Evolutionary conservation across 2,113 vertebrate species (phyloP), one percentile per base, ranked within the genome.

Genomic region (Bothrops jararaca): DNA sequence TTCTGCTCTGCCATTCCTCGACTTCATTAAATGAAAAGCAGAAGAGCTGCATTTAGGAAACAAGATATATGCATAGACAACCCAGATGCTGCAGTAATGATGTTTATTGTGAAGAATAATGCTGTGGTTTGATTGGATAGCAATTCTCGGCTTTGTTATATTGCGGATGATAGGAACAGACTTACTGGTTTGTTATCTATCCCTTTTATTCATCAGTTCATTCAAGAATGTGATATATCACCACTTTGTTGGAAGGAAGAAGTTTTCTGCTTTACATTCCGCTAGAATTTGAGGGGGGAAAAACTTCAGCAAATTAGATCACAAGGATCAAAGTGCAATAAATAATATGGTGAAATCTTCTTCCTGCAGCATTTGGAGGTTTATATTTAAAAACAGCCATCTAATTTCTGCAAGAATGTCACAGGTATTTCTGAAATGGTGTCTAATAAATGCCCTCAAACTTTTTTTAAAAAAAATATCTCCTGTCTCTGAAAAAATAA

Each of bases 21-120:
- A 88, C 92, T 94, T 96, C 96, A 95, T 96, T 96, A 95, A 94
- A 88, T 91, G 29, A 93, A 94, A 92, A 39, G 7, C 91, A 89
- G 87, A 97, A 90, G 91, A 92, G 13, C 39, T 95, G 26, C 58
- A 57, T 93, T 94, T 90, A 95, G 92, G 74, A 92, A 95, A 92
- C 0, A 56, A 90, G n/a, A 34, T 13, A 64, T 60, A 60, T 52
- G 57, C 34, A 12, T 34, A 80, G 48, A 57, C 29, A 26, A 29
- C 93, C 26, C 85, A 88, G 88, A 20, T 60, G 91, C n/a, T 57
- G 39, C 4, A 93, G 20, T 86, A 93, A 95, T 91, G 50, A 93
- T 93, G 93, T 90, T 74, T 86, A 6, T 9, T 18, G 29, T 87
- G 90, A 90, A 29, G 2, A 54, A 60, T 91, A 96, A 94, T 57